Conservation (phyloP, 2,888 invertebrate species). For the Trisateles emortualis region DNA sequence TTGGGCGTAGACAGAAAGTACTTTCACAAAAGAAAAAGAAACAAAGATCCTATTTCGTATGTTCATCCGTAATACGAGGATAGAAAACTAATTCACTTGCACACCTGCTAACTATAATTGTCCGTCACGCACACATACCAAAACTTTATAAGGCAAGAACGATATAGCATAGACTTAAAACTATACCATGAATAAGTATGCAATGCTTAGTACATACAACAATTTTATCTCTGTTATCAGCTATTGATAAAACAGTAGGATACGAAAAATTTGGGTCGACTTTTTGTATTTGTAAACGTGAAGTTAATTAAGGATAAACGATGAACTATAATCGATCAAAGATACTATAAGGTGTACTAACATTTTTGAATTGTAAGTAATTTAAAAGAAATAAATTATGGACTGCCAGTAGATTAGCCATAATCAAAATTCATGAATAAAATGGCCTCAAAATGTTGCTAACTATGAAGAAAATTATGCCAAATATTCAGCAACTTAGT, state of each 20-base stretch:
- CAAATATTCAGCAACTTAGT: too few species aligned
- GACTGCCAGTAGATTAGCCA: too few species aligned
- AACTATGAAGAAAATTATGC: too few species aligned
- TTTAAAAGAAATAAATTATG: not conserved
- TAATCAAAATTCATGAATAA: too few species aligned
- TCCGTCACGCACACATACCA: constrained; percentile 56
- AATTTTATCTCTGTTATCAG: constrained; percentile 83
- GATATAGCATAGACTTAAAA: constrained; percentile 23
- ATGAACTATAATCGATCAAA: not conserved
- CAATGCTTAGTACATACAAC: constrained; percentile 64
- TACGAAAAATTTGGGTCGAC: constrained; percentile 77
- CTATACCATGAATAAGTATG: constrained; percentile 49
- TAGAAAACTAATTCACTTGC: constrained; percentile 29
- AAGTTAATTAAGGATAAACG: constrained; percentile 19
- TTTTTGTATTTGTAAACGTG: constrained; percentile 57
- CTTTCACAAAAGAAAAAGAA: not conserved
- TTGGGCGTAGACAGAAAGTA: not conserved
- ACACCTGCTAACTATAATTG: constrained; percentile 65
- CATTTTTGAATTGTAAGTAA: not conserved
- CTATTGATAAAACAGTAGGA: constrained; percentile 74
- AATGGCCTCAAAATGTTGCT: too few species aligned
- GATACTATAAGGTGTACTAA: not conserved
- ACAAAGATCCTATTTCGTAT: not conserved
- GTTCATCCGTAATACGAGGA: constrained; percentile 11
- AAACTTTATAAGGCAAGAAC: constrained; percentile 29